Evolutionary conservation across 2,797 vertebrate species (phyloP), one percentile per base, ranked within the genome.

Genomic region (Lophotriccus pileatus): DNA sequence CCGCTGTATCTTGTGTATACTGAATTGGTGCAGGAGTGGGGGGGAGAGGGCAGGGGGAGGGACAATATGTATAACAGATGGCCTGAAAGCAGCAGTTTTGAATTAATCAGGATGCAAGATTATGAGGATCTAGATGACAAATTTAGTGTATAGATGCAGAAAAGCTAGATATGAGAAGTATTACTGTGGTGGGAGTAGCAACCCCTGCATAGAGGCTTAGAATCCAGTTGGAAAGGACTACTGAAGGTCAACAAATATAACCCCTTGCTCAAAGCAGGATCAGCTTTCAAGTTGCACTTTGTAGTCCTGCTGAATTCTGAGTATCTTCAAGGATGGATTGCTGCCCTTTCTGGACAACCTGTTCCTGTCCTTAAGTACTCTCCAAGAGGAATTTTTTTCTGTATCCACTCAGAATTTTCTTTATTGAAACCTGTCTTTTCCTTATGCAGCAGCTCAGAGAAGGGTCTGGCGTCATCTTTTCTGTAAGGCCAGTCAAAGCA

Each of bases 101-200:
- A 95, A 81, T 95, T 96, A 94, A 95, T 94, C 91, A 72, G 91
- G 76, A 88, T 47, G 62, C 73, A 90, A 89, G 91, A 94, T 94
- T 94, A 94, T 72, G 69, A 66, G 85, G 73, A 88, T 95, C 85
- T 92, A 89, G 79, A 94, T 66, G 89, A 86, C 87, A 94, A 87
- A 93, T 96, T 94, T 94, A 91, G 79, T 87, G 79, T 94, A 80
- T 83, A 94, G 91, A 92, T 93, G 87, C 76, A 85, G 82, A 91
- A 79, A 87, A 87, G 66, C 66, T 87, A 80, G 68, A 80, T 89
- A 72, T 43, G 74, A 89, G 60, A 85, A 89, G 53, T 49, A 89
- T 72, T 95, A 74, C 53, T 50, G 68, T 39, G 62, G 44, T 68
- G 77, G 49, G 49, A 85, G 64, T 70, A 90, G 63, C 32, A 92